Percentiles rank a stretch among this genome's conserved stretches.
phyloP scores from a whole-genome alignment of 2,797 vertebrate species.

The Cynopterus sphinx region DNA sequence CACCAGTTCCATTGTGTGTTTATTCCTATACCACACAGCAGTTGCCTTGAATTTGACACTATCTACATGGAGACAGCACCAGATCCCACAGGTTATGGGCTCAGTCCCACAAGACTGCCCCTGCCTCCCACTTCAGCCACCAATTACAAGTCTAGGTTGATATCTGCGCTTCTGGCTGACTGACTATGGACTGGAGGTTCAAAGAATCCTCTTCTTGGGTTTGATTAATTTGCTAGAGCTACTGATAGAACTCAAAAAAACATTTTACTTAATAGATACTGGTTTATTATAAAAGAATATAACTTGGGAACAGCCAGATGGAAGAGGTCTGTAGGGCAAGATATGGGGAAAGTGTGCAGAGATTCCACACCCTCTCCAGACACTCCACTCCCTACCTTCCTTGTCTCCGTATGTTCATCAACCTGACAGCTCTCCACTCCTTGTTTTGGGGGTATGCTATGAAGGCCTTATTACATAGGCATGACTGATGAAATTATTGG shows the following conservation, averaged over 20 bases:
- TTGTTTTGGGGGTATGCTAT: not conserved
- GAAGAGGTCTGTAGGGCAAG: not conserved
- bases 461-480: not conserved
- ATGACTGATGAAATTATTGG: not conserved
- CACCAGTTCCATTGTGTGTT: not conserved
- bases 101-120: not conserved
- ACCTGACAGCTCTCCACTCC: not conserved
- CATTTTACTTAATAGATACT: not conserved
- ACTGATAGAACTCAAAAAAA: not conserved
- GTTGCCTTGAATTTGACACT: not conserved
- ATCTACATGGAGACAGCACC: not conserved
- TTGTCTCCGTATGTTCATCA: not conserved
- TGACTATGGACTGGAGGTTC: not conserved
- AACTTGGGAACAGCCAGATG: not conserved
- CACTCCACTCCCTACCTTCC: too few relatives aligned
- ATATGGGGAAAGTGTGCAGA: not conserved
- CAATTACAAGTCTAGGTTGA: not conserved
- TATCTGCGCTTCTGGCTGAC: not conserved
- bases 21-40: not conserved
- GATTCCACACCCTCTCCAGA: not conserved
- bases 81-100: not conserved
- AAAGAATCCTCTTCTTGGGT: not conserved
- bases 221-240: not conserved
- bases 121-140: not conserved
- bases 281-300: not conserved